Evolutionary conservation across 1,140 invertebrate genomes (phyloP), one percentile per base, ranked within the genome.

Genomic region (Eumeta japonica): DNA sequence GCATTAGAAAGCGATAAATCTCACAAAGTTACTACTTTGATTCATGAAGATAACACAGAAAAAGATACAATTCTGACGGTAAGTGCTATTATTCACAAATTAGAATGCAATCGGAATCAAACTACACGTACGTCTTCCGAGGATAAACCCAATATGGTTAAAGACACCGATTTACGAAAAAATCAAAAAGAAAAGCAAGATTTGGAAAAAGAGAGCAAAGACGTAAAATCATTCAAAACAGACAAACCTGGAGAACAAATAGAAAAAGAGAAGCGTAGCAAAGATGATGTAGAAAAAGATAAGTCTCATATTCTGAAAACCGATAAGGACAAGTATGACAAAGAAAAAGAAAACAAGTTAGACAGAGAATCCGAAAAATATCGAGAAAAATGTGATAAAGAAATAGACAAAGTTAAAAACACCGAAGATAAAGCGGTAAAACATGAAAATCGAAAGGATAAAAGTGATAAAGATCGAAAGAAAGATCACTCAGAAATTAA

Each of bases 251-350:
- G 67, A 52, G 75, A 80, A 28, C 63, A 68, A 2, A 18, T 37
- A 18, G 71, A 70, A 38, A 72, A 61, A 47, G 80, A 81, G 53
- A 71, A 62, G 58, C 11, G 73, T 68, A 58, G 79, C 56, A 48
- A 20, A 46, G 35, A 52, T 33, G 15, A 66, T 31, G 34, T 51
- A 31, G 53, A 31, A 10, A 64, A 70, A 28, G 51, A 71, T 13
- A 39, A 40, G 33, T 43, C 37, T 37, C 34, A 50, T 28, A 48
- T 36, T 37, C 56, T 74, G 16, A 53, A 56, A 14, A 37, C 48
- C 15, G 61, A 75, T 18, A 59, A 61, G 30, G 62, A 70, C 29
- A 45, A 55, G 32, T 54, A 56, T 34, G 61, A 65, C 13, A 74
- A 66, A 43, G 73, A 79, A 16, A 71, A 67, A 20, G 63, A 58